Conservation (phyloP, 2,888 invertebrate species). For the Microplitis manilae region DNA sequence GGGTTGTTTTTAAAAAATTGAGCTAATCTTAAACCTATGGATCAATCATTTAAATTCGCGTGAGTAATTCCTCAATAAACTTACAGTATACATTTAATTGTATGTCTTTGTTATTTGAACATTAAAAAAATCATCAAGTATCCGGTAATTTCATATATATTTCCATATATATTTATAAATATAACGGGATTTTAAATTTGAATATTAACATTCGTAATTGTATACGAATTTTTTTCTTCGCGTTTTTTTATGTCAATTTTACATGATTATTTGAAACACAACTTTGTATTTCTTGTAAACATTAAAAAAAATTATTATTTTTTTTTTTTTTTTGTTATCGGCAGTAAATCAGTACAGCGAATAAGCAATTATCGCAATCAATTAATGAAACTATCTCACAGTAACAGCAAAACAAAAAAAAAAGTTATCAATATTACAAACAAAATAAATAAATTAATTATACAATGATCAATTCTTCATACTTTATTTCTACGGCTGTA, state of each 20-base stretch:
- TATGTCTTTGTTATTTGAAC: constrained; percentile 4
- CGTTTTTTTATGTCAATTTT: constrained; percentile 14
- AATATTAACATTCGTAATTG: background rate
- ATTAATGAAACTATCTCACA: background rate
- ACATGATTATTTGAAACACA: constrained; percentile 36
- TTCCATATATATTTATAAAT: background rate
- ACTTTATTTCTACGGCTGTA: constrained; percentile 75
- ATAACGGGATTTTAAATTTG: background rate
- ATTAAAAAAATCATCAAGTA: constrained; percentile 23
- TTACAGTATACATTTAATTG: constrained; percentile 9
- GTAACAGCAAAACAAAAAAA: constrained; percentile 7
- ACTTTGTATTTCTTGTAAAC: constrained; percentile 25
- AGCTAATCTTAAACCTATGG: constrained; percentile 62
- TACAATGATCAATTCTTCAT: constrained; percentile 55
- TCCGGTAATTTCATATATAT: constrained; percentile 21
- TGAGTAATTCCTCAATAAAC: constrained; percentile 1
- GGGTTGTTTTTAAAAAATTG: constrained; percentile 59
- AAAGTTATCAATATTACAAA: constrained; percentile 31
- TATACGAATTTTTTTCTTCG: background rate
- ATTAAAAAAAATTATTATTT: constrained; percentile 22
- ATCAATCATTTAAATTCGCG: constrained; percentile 22
- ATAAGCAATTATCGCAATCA: constrained; percentile 24
- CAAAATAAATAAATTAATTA: constrained; percentile 61
- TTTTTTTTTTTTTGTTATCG: background rate
- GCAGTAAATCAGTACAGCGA: constrained; percentile 34